These are phyloP conservation scores for Etia nguti DNA, from an alignment of 2,113 vertebrate genomes.

Conservation along the genomic window DNA sequence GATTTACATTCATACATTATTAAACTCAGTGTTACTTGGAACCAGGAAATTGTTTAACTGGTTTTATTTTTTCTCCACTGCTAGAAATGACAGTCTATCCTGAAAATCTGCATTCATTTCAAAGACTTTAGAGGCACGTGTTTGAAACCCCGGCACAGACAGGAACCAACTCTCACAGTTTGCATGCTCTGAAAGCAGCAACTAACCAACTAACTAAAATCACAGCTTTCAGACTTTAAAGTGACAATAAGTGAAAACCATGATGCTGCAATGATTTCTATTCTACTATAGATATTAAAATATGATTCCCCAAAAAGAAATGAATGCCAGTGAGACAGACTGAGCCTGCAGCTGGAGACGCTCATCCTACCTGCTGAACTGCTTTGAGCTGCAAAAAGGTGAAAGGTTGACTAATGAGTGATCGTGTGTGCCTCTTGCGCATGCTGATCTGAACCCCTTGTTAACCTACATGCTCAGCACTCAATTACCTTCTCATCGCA, in stretches of 20 bases:
- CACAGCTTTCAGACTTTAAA: not conserved
- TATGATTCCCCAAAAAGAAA: not conserved
- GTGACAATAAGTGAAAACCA: not conserved
- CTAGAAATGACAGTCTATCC: not conserved
- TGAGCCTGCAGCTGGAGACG: not conserved
- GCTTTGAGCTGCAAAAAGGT: slow-evolving; percentile 36
- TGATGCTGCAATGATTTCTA: not conserved
- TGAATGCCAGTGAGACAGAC: not conserved
- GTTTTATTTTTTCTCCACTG: not conserved
- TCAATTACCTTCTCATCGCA: not conserved
- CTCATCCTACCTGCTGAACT: slow-evolving; percentile 32
- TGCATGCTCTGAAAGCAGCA: not conserved
- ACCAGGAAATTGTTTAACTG: not conserved
- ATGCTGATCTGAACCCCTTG: slow-evolving; percentile 36
- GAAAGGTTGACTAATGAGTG: slow-evolving; percentile 62
- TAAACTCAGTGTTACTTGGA: not conserved
- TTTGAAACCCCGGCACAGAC: not conserved
- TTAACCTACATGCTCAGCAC: slow-evolving; percentile 22
- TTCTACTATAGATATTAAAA: not conserved
- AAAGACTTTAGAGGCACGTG: not conserved
- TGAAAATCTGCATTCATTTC: not conserved
- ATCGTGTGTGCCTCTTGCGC: slow-evolving; percentile 36
- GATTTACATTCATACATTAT: not conserved
- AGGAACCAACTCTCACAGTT: not conserved
- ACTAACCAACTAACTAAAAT: not conserved